Evolutionary conservation across 2,888 invertebrate genomes (phyloP), one percentile per base, ranked within the genome.

Genomic region (Hetaerina titia): DNA sequence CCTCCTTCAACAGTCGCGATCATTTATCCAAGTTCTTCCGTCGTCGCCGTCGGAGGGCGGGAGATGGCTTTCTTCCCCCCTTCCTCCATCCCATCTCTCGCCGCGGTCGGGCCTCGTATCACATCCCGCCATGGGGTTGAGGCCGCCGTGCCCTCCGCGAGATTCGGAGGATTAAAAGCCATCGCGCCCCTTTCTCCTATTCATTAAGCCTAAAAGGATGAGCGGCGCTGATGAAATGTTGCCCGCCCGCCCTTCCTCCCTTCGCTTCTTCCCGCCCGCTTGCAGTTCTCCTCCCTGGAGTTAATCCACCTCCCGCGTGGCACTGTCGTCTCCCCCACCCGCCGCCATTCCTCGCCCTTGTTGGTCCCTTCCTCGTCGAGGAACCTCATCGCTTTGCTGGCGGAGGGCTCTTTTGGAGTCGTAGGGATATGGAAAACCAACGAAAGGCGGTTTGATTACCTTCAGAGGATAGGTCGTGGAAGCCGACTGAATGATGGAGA

Each of bases 201-300:
- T 89, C 89, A 89, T 89, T 89, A 89, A 89, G 89, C 89, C 89
- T 58, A 89, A 58, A 89, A 89, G 81, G 81, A 81, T 58, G 89
- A 58, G 57, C 58, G 89, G 89, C 22, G 22, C 19, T n/a, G 89
- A 89, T 89, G 89, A 58, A 57, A 89, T 22, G 19, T n/a, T 22
- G 22, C 69, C 22, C 19, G 1, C 69, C 69, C 69, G 22, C 22
- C n/a, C n/a, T 22, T 69, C 45, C 88, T 88, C 88, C 6, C 45
- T n/a, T n/a, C n/a, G n/a, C n/a, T n/a, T 13, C 13, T 13, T 13
- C 69, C 7, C 69, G 5, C 15, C 69, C 69, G 7, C 69, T 19
- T 15, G 15, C 6, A 69, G 13, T n/a, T 7, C n/a, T 22, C 56
- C 56, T 56, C 88, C 19, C 15, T 13, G 45, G 45, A 22, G 56